Percentiles rank a stretch among this genome's conserved stretches.
Evolutionary conservation across 30 jellyfish, hydroid and myxozoan genomes (phyloP).

Genomic region (Chrysaora quinquecirrha): DNA sequence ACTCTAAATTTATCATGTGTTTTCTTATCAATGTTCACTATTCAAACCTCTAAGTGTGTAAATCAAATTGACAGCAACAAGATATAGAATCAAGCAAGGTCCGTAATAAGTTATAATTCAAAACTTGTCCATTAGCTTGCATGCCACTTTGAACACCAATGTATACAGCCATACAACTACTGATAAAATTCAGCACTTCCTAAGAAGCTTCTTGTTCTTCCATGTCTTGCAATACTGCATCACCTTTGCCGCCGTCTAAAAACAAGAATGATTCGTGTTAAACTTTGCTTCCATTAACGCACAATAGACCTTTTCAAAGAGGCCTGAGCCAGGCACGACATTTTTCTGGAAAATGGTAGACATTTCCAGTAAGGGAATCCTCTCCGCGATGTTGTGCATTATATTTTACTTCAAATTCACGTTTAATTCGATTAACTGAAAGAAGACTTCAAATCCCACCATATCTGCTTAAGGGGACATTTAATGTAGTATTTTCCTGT

Average conservation of each 20-base stretch:
- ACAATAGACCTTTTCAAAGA: too few species aligned
- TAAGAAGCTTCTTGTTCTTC: slow-evolving; percentile 79
- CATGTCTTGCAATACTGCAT: slow-evolving; percentile 74
- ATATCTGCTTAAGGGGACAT: too few species aligned
- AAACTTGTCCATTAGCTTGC: slow-evolving; percentile 59
- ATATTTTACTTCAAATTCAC: too few species aligned
- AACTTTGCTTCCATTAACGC: too few species aligned
- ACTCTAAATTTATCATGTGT: neutral
- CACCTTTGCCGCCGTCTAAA: slow-evolving; percentile 70
- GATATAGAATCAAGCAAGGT: slow-evolving; percentile 63
- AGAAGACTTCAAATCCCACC: too few species aligned
- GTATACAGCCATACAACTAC: slow-evolving; percentile 40
- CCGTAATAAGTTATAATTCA: slow-evolving; percentile 58
- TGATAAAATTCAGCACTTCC: slow-evolving; percentile 7
- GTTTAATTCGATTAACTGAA: too few species aligned
- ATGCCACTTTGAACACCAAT: slow-evolving; percentile 54
- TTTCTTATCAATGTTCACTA: neutral
- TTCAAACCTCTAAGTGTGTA: neutral
- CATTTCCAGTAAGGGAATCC: too few species aligned
- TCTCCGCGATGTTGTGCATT: too few species aligned
- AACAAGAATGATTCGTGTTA: too few species aligned
- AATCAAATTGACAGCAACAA: slow-evolving; percentile 58
- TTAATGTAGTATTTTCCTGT: too few species aligned
- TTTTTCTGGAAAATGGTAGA: too few species aligned
- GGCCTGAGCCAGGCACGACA: too few species aligned